Conservation (phyloP, 2,113 vertebrate species). For the Equus quagga region DNA sequence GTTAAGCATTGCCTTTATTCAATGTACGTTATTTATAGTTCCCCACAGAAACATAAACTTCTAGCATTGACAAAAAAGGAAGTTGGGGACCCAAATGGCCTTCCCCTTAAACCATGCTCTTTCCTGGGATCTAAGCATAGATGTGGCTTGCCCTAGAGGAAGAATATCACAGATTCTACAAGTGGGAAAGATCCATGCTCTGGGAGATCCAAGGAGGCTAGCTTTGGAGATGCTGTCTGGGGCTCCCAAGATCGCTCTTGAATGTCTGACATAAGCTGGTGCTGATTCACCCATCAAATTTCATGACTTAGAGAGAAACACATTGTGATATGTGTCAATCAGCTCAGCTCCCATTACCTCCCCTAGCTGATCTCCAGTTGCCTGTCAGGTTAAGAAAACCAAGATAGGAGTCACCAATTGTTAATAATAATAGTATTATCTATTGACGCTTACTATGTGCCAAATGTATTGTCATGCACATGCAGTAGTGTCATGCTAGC, state of each 20-base stretch:
- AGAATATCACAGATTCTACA: background rate
- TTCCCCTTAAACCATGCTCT: background rate
- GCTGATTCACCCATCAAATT: background rate
- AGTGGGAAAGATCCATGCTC: background rate
- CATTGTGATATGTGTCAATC: constrained; percentile 60
- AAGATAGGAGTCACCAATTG: background rate
- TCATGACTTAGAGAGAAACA: constrained; percentile 61
- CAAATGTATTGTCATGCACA: background rate
- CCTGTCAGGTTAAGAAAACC: constrained; percentile 71
- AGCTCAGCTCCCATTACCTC: constrained; percentile 62
- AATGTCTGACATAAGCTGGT: background rate
- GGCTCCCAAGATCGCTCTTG: background rate
- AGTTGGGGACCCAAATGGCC: background rate
- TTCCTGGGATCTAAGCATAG: background rate
- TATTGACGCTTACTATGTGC: background rate
- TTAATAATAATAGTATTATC: constrained; percentile 46
- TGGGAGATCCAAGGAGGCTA: background rate
- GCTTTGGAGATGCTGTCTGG: background rate
- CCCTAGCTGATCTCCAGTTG: constrained; percentile 10
- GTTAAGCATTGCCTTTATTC: background rate
- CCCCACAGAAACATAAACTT: background rate
- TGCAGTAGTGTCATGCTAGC: background rate
- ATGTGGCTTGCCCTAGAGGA: background rate
- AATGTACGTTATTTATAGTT: background rate
- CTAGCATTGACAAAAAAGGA: background rate